Base-by-base conservation (phyloP, 92 coral and sea anemone genomes). In the Zoanthus sansibaricus region DNA sequence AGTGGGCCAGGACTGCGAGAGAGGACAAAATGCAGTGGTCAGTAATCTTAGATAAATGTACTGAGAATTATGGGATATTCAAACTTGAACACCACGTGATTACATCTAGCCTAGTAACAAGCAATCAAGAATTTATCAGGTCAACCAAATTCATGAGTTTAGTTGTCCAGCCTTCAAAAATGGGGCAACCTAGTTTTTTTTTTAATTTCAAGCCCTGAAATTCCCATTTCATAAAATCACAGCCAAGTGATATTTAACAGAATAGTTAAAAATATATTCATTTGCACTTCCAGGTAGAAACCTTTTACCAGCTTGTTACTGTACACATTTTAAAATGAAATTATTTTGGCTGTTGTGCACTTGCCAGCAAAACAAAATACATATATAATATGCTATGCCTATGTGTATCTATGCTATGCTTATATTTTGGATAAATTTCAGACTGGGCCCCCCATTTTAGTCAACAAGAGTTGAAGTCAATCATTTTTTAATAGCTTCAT, bases 391-490 rank as follows among this genome's bases (percentile, higher is more conserved):
- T 66, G 33, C 33, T 66, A 58, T 58, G 64, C 64, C 64, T 58
- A 58, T 58, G 64, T 58, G 64, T 58, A 58, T 58, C 64, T 58
- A 58, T 58, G 64, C 64, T 66, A 66, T 66, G 71, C 71, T 66
- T 66, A 21, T 66, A 20, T 66, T 66, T 66, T 66, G 42, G 71
- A 32, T 66, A 66, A 66, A 66, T 66, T 66, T 66, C 71, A 66
- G 33, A 66, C 71, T 66, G 71, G 71, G 21, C 10, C 71, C 42
- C 71, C 42, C 42, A 66, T n/a, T 25, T 66, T 66, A 66, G 71
- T 66, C 71, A 66, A 66, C 71, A 66, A 66, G 71, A 66, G 71
- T 66, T 66, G 31, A 66, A 66, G 31, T 66, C 71, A 66, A 66
- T 18, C 71, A 66, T 18, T 66, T 66, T 20, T 66, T 37, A 66